Percentiles rank a stretch among this genome's conserved stretches.
phyloP scores from a whole-genome alignment of 2,113 vertebrate genomes.

The Ophthalmolycus amberensis region DNA sequence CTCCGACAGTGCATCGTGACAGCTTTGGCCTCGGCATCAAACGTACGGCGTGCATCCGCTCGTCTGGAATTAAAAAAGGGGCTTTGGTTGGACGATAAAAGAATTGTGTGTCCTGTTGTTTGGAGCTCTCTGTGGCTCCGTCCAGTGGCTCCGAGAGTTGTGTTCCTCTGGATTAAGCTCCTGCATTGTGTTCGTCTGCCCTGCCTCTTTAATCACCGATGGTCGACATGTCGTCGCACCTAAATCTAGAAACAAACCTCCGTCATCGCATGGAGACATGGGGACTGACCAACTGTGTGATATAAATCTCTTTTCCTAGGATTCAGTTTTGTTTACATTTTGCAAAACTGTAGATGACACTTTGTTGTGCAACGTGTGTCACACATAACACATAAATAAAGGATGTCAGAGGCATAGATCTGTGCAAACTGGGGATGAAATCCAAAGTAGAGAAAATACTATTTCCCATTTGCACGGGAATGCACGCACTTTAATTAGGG shows the following conservation, averaged over 20 bases:
- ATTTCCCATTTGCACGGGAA: neutral
- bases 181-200: constrained; percentile 29
- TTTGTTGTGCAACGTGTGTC: neutral
- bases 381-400: no score
- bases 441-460: no score
- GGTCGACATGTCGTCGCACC: constrained; percentile 14
- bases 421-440: no score
- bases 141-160: constrained; percentile 1
- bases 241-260: constrained; percentile 28
- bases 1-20: constrained; percentile 20
- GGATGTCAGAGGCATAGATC: no score
- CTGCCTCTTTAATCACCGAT: constrained; percentile 14
- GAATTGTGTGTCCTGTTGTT: neutral
- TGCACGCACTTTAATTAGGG: neutral
- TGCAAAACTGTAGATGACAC: neutral
- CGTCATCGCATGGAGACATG: constrained; percentile 23
- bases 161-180: constrained; percentile 43
- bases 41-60: constrained; percentile 52
- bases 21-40: constrained; percentile 45
- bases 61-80: constrained; percentile 46
- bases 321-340: constrained; percentile 23
- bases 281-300: neutral
- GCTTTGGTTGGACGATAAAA: constrained; percentile 24
- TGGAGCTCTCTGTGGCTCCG: constrained; percentile 25
- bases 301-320: neutral